Percentiles rank a stretch among this genome's conserved stretches.
Evolutionary conservation across 1,140 invertebrate species (phyloP).

Genomic region (Drosophila auraria): DNA sequence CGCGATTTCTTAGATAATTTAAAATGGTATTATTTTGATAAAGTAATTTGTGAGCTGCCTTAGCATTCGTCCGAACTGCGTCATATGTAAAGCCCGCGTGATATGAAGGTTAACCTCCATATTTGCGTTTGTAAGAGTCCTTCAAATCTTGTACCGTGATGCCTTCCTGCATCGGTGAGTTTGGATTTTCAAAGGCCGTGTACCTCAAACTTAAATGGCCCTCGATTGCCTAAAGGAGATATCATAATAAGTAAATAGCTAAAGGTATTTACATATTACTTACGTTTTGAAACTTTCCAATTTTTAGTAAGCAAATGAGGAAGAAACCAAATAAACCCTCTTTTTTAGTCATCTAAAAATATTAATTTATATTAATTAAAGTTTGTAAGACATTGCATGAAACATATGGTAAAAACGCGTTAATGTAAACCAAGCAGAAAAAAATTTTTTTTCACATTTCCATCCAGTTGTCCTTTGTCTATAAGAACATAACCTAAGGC

Average conservation of each 20-base stretch:
- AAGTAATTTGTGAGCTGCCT: slow-evolving; percentile 85
- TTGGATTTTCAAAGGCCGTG: slow-evolving; percentile 88
- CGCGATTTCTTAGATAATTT: slow-evolving; percentile 78
- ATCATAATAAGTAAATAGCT: not conserved
- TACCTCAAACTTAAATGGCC: slow-evolving; percentile 91
- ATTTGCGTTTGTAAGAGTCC: slow-evolving; percentile 28
- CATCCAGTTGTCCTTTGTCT: no score
- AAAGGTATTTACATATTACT: not conserved
- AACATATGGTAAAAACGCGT: no score
- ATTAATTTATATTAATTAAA: no score
- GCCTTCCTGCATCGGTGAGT: slow-evolving; percentile 89
- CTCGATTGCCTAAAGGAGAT: slow-evolving; percentile 87
- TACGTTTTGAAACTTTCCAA: slow-evolving; percentile 51
- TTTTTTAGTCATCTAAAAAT: no score
- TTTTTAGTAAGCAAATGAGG: no score
- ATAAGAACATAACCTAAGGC: no score
- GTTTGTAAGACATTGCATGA: no score
- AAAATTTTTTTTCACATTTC: no score
- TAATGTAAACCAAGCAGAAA: no score
- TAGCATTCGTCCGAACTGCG: slow-evolving; percentile 93
- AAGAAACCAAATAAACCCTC: no score
- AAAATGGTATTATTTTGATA: slow-evolving; percentile 53
- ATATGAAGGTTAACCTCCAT: slow-evolving; percentile 32
- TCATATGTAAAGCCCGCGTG: slow-evolving; percentile 94
- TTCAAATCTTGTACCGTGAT: slow-evolving; percentile 88